Conservation (phyloP, 1,140 invertebrate genomes). For the Zaprionus vittiger region DNA sequence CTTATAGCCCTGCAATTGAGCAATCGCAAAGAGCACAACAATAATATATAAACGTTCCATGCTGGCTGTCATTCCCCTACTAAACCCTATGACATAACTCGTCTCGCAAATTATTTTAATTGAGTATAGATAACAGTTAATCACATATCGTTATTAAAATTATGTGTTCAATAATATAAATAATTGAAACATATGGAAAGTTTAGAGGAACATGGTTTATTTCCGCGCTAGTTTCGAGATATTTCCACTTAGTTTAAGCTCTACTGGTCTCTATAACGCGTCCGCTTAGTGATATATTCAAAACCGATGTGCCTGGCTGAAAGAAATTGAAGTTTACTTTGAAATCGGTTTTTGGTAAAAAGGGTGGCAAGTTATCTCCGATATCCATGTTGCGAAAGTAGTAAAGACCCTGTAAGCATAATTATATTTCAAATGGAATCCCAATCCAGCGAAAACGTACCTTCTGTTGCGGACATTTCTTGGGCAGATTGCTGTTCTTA, state of each 20-base stretch:
- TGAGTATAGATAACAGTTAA: background rate
- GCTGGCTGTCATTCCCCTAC: background rate
- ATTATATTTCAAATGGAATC: background rate
- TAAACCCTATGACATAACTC: background rate
- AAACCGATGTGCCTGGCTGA: slow-evolving; percentile 4
- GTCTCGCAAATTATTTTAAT: background rate
- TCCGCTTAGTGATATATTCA: slow-evolving; percentile 24
- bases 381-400: slow-evolving; percentile 40
- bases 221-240: slow-evolving; percentile 1
- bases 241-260: background rate
- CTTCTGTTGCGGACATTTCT: slow-evolving; percentile 33
- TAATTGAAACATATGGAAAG: background rate
- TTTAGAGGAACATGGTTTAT: background rate
- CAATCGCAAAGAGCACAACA: background rate
- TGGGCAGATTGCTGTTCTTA: slow-evolving; percentile 24
- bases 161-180: background rate
- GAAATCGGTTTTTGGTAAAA: slow-evolving; percentile 33
- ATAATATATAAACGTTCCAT: background rate
- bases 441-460: background rate
- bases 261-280: background rate
- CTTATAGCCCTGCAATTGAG: background rate
- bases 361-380: slow-evolving; percentile 25
- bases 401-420: slow-evolving; percentile 30
- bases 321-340: slow-evolving; percentile 34
- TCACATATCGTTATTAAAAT: background rate